Evolutionary conservation across 2,888 invertebrate species (phyloP).

Genomic region (Suillia variegata): DNA sequence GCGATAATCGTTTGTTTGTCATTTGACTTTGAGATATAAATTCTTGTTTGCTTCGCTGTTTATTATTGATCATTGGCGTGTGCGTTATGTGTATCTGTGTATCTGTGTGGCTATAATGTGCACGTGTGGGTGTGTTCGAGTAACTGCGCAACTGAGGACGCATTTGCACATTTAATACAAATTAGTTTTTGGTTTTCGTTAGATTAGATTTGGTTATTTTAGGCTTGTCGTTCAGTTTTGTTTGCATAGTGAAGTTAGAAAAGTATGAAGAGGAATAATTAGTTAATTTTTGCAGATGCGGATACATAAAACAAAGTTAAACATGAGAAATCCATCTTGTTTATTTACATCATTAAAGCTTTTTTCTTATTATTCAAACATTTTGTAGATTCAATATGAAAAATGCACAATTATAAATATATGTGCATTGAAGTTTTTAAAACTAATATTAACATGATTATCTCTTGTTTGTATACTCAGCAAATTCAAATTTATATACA

Average conservation of each 20-base stretch:
- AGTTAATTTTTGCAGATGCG: too few species aligned
- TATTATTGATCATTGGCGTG: not conserved
- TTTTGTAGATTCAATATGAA: not conserved
- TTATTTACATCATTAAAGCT: too few species aligned
- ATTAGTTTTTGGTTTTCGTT: not conserved
- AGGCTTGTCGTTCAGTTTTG: too few species aligned
- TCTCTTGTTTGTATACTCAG: too few species aligned
- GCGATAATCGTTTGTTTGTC: constrained; percentile 6
- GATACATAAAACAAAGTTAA: not conserved
- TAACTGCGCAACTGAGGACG: not conserved
- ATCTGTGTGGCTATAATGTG: too few species aligned
- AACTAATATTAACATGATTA: too few species aligned
- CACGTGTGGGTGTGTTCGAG: not conserved
- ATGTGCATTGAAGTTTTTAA: not conserved
- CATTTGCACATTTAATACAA: not conserved
- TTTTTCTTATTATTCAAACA: too few species aligned
- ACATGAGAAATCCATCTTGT: too few species aligned
- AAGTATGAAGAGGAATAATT: too few species aligned
- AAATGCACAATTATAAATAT: not conserved
- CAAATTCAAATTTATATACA: too few species aligned
- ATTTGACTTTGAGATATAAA: constrained; percentile 6
- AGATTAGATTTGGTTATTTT: not conserved
- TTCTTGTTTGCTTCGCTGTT: not conserved
- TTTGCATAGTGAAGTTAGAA: not conserved
- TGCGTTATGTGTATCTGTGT: not conserved